Conservation (phyloP, 2,113 vertebrate genomes). For the Syngnathus typhle region DNA sequence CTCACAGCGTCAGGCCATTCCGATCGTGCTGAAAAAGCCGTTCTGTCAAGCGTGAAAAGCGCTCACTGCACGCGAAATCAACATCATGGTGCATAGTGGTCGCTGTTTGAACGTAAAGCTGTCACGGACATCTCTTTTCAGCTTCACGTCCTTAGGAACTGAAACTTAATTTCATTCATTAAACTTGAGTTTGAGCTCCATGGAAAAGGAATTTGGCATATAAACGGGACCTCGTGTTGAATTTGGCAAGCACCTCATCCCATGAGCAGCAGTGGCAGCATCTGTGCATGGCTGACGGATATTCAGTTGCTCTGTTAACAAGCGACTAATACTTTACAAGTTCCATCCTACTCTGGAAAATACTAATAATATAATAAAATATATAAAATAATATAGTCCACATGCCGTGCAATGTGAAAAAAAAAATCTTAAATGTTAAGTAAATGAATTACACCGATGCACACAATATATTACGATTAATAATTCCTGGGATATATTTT, state of each 20-base stretch:
- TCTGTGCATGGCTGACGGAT: conserved; percentile 44
- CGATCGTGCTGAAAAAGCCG: conserved; percentile 44
- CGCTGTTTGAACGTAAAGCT: conserved; percentile 27
- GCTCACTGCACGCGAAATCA: conserved; percentile 43
- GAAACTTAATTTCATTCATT: conserved; percentile 51
- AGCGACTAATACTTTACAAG: conserved; percentile 18
- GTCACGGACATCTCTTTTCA: conserved; percentile 14
- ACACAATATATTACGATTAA: conserved; percentile 15
- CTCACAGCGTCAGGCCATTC: conserved; percentile 41
- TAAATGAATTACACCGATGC: neutral
- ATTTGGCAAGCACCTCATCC: conserved; percentile 46
- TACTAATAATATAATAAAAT: too few species aligned
- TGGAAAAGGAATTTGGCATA: conserved; percentile 34
- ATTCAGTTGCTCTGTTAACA: conserved; percentile 42
- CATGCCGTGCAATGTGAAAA: too few species aligned
- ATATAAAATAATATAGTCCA: too few species aligned
- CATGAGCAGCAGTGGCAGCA: conserved; percentile 43
- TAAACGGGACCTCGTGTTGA: conserved; percentile 42
- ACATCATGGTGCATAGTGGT: neutral
- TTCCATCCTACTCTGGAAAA: neutral
- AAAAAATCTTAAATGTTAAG: too few species aligned
- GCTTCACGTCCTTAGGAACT: conserved; percentile 22
- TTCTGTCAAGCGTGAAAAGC: conserved; percentile 47
- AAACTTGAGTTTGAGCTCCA: conserved; percentile 41
- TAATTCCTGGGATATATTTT: conserved; percentile 20